Conservation (phyloP, 2,113 vertebrate species). For the Sciurus niger region DNA sequence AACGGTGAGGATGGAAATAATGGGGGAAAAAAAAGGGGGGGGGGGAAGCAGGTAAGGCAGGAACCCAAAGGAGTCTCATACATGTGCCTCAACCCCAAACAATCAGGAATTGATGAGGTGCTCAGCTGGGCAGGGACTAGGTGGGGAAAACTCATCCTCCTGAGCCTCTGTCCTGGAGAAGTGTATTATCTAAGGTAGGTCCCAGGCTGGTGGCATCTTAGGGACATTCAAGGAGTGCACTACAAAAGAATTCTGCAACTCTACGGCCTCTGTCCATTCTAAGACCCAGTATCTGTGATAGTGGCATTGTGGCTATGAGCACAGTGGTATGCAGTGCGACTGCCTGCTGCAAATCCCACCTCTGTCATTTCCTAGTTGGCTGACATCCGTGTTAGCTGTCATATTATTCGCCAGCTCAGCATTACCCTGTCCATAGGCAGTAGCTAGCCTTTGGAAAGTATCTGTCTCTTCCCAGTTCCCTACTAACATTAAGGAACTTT, state of each 20-base stretch:
- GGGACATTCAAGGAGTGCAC: neutral
- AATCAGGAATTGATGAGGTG: neutral
- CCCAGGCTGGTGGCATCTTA: neutral
- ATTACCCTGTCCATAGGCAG: neutral
- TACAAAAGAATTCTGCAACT: neutral
- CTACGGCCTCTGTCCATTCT: neutral
- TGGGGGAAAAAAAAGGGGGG: neutral
- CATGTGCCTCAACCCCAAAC: neutral
- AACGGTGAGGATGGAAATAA: neutral
- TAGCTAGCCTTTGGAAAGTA: neutral
- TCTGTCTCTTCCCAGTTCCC: neutral
- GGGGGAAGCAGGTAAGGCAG: neutral
- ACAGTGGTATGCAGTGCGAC: neutral
- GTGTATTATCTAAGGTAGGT: neutral
- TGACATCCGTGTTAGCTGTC: neutral
- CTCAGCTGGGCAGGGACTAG: neutral
- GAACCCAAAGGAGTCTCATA: neutral
- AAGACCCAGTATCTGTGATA: neutral
- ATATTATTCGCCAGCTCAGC: constrained; percentile 23
- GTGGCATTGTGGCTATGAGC: neutral
- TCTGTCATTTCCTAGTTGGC: neutral
- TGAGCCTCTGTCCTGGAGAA: neutral
- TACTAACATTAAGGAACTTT: neutral
- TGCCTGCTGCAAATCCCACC: neutral
- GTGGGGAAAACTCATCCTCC: neutral